Evolutionary conservation across 2,888 invertebrate species (phyloP).

Genomic region (Priocnemis perturbator): DNA sequence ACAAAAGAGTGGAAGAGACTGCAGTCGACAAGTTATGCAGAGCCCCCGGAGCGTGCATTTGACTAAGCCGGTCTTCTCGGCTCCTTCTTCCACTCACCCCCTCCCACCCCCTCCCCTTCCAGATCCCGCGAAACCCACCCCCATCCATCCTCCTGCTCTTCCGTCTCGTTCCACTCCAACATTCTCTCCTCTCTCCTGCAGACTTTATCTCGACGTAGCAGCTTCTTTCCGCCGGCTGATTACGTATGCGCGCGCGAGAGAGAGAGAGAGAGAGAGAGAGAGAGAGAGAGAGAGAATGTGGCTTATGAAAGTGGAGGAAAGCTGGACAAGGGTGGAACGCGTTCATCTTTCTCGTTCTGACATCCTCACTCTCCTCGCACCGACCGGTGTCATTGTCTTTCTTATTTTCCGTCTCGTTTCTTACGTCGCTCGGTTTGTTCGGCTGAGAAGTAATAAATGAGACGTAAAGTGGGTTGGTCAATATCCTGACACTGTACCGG

Average conservation of each 20-base stretch:
- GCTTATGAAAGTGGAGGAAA: slow-evolving; percentile 67
- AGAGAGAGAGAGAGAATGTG: slow-evolving; percentile 19
- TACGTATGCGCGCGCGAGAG: slow-evolving; percentile 64
- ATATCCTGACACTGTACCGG: slow-evolving; percentile 9
- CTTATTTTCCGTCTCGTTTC: no score
- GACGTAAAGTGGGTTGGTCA: slow-evolving; percentile 44
- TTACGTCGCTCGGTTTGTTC: neutral
- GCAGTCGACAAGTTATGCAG: slow-evolving; percentile 70
- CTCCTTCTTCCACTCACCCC: slow-evolving; percentile 4
- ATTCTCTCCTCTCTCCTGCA: slow-evolving; percentile 16
- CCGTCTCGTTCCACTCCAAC: slow-evolving; percentile 15
- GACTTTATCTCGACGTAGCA: slow-evolving; percentile 64
- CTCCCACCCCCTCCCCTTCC: slow-evolving; percentile 17
- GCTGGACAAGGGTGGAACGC: slow-evolving; percentile 34
- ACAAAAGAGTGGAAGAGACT: slow-evolving; percentile 66
- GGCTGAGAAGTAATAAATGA: slow-evolving; percentile 57
- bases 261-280: slow-evolving; percentile 19
- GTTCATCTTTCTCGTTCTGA: slow-evolving; percentile 34
- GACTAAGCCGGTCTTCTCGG: slow-evolving; percentile 61
- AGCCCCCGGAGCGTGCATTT: slow-evolving; percentile 68
- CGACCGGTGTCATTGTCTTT: slow-evolving; percentile 16
- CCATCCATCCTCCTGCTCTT: slow-evolving; percentile 20
- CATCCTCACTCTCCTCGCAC: slow-evolving; percentile 7
- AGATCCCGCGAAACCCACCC: slow-evolving; percentile 36
- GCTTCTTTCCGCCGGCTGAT: slow-evolving; percentile 65